Conservation (phyloP, 2,113 vertebrate species). For the Psephotus haematonotus region DNA sequence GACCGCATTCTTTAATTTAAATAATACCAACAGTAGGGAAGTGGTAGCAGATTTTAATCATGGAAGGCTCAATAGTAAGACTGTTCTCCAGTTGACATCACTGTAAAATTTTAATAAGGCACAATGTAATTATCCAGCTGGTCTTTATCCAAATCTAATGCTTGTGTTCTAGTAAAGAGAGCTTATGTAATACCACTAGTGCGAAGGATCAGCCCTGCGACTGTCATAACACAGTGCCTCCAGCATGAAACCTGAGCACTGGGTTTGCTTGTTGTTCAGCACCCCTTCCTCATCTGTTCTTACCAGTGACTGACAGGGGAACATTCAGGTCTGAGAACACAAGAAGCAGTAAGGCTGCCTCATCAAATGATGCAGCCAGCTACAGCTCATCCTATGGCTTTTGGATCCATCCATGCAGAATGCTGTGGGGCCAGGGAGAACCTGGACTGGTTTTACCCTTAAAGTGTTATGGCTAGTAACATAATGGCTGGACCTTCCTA, state of each 20-base stretch:
- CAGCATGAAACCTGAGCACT: background rate
- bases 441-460: background rate
- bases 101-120: background rate
- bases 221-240: no score
- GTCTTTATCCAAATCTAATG: background rate
- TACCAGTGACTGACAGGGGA: background rate
- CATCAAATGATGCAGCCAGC: background rate
- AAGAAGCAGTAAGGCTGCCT: background rate
- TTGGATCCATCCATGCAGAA: background rate
- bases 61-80: background rate
- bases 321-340: rapidly evolving
- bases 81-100: background rate
- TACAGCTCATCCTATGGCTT: background rate
- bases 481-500: background rate
- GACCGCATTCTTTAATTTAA: background rate
- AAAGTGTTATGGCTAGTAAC: background rate
- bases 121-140: background rate
- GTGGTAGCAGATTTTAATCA: background rate
- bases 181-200: background rate
- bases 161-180: background rate
- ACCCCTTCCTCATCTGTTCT: background rate
- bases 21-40: background rate
- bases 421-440: rapidly evolving
- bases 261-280: background rate
- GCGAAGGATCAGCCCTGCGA: background rate